Percentiles rank a stretch among this genome's conserved stretches.
phyloP scores from a whole-genome alignment of 2,113 vertebrate genomes.

The Formicarius rufipectus region DNA sequence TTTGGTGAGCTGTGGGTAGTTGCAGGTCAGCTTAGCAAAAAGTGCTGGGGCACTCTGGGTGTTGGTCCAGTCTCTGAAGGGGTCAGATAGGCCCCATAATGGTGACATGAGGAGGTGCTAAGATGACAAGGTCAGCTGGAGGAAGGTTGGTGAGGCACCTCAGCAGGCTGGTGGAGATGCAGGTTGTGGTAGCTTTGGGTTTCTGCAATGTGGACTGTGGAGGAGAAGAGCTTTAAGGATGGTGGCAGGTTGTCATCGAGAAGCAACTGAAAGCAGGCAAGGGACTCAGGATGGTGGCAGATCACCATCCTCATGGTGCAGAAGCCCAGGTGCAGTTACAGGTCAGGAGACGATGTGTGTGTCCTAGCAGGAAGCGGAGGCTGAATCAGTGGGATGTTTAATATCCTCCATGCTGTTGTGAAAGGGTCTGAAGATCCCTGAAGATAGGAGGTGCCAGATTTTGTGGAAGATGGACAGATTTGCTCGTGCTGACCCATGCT shows the following conservation, averaged over 20 bases:
- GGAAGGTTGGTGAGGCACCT: not conserved
- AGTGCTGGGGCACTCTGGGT: not conserved
- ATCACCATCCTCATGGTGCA: not conserved
- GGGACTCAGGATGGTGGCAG: not conserved
- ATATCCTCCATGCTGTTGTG: not conserved
- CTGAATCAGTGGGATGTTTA: not conserved
- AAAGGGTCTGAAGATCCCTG: constrained; percentile 39
- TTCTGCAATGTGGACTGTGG: not conserved
- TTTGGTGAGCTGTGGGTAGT: not conserved
- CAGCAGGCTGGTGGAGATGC: not conserved
- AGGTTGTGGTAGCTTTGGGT: not conserved
- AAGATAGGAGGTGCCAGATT: constrained; percentile 42
- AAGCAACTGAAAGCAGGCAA: not conserved
- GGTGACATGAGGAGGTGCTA: accelerated
- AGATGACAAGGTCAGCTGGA: not conserved
- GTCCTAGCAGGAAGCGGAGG: not conserved
- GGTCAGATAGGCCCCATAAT: not conserved
- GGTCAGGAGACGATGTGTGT: not conserved
- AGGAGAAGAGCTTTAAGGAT: not conserved
- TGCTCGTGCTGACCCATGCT: not conserved
- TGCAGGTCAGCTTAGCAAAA: not conserved
- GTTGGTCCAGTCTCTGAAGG: not conserved
- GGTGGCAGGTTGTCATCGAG: not conserved
- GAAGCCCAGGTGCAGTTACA: not conserved
- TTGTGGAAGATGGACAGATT: constrained; percentile 13